Evolutionary conservation across 2,888 invertebrate species (phyloP).

Genomic region (Platypus cylindrus): DNA sequence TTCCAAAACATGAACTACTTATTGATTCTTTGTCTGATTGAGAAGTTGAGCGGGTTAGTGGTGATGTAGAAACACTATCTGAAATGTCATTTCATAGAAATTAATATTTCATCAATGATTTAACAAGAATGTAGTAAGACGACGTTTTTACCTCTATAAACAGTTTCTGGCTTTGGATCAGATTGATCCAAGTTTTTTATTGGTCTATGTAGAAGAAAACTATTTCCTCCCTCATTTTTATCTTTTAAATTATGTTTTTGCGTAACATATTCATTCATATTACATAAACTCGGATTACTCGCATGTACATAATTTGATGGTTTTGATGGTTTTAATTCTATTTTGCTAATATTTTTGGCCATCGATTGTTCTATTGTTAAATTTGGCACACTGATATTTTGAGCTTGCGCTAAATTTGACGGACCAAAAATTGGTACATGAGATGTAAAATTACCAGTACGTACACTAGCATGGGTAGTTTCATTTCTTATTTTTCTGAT

Average conservation of each 20-base stretch:
- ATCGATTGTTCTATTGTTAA: slow-evolving; percentile 22
- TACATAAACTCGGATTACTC: slow-evolving; percentile 56
- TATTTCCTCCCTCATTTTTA: no score
- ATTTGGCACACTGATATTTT: slow-evolving; percentile 31
- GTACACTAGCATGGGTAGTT: slow-evolving; percentile 23
- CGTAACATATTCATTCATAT: slow-evolving; percentile 37
- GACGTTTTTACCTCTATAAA: no score
- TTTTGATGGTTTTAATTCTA: no score
- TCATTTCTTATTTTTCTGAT: slow-evolving; percentile 18
- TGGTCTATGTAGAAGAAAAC: no score
- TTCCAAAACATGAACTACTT: slow-evolving; percentile 33
- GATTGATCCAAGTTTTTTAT: no score
- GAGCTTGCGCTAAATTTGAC: slow-evolving; percentile 22
- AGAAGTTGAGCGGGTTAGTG: slow-evolving; percentile 22
- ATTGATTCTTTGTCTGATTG: slow-evolving; percentile 19
- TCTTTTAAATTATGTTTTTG: slow-evolving; percentile 13
- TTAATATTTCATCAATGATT: slow-evolving; percentile 29
- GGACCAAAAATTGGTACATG: slow-evolving; percentile 32
- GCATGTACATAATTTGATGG: slow-evolving; percentile 47
- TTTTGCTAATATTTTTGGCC: slow-evolving; percentile 4
- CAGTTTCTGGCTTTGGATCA: no score
- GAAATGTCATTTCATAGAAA: no score
- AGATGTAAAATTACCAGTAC: slow-evolving; percentile 34
- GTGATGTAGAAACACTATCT: slow-evolving; percentile 11
- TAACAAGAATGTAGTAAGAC: slow-evolving; percentile 5